These are phyloP conservation scores for Staurois parvus DNA, from an alignment of 2,797 vertebrate genomes.

Conservation along the genomic window DNA sequence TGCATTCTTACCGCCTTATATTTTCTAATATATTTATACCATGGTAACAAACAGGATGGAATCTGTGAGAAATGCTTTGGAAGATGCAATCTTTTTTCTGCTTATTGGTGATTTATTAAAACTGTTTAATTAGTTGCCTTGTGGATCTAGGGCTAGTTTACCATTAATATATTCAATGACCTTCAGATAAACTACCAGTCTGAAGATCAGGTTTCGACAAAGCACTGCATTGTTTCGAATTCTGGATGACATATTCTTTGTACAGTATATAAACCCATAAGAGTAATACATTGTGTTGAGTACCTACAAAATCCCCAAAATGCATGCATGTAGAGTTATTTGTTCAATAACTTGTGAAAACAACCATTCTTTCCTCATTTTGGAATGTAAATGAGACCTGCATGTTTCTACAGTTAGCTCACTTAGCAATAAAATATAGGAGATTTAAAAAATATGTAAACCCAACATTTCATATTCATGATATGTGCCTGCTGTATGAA, in stretches of 20 bases:
- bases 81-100: not conserved
- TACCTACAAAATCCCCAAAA: no score
- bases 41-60: not conserved
- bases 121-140: not conserved
- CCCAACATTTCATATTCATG: no score
- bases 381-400: no score
- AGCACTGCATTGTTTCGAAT: slow-evolving; percentile 6
- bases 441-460: no score
- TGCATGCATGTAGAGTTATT: no score
- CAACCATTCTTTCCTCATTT: no score
- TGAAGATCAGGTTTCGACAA: not conserved
- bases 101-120: not conserved
- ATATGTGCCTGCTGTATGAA: no score
- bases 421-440: no score
- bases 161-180: slow-evolving; percentile 23
- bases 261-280: not conserved
- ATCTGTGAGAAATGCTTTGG: not conserved
- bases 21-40: not conserved
- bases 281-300: not conserved
- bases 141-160: slow-evolving; percentile 5
- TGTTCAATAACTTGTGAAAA: no score
- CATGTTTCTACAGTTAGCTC: no score
- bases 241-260: no score
- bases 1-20: not conserved
- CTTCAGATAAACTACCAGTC: not conserved